These are phyloP conservation scores for Scaptomyza montana DNA, from an alignment of 1,140 invertebrate species.

Conservation along the genomic window DNA sequence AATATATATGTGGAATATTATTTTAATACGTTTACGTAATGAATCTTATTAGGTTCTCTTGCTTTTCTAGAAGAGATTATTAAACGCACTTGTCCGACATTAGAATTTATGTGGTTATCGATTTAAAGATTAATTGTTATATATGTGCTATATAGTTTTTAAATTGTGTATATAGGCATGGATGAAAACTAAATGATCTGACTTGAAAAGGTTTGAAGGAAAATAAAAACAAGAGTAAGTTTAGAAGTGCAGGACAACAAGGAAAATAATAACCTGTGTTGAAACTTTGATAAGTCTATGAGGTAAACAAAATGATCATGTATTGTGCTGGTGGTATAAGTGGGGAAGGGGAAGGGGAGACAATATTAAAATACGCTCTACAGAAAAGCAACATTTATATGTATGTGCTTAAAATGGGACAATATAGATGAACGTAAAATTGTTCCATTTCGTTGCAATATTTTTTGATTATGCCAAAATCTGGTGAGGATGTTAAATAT, in stretches of 20 bases:
- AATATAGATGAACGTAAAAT: not conserved
- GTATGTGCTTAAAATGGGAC: not conserved
- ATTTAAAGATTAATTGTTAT: constrained; percentile 33
- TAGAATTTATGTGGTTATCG: constrained; percentile 24
- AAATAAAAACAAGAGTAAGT: not conserved
- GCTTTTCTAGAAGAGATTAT: constrained; percentile 14
- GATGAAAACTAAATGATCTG: constrained; percentile 6
- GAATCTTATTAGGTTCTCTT: constrained; percentile 8
- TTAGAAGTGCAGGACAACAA: too few species aligned
- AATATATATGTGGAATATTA: constrained; percentile 45
- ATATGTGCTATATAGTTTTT: constrained; percentile 34
- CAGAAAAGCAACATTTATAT: constrained; percentile 1
- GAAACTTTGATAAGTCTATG: not conserved
- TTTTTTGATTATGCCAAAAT: constrained; percentile 17
- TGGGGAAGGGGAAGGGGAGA: not conserved
- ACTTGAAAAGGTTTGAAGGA: constrained; percentile 5
- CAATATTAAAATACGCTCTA: not conserved
- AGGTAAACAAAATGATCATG: not conserved
- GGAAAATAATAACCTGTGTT: too few species aligned
- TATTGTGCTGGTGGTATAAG: not conserved
- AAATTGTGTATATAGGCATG: constrained; percentile 12
- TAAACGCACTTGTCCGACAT: constrained; percentile 24
- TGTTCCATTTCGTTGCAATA: constrained; percentile 1
- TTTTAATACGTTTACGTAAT: constrained; percentile 34
- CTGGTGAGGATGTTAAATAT: constrained; percentile 20